These are phyloP conservation scores for Scomber colias DNA, from an alignment of 2,113 vertebrate genomes.

Conservation along the genomic window DNA sequence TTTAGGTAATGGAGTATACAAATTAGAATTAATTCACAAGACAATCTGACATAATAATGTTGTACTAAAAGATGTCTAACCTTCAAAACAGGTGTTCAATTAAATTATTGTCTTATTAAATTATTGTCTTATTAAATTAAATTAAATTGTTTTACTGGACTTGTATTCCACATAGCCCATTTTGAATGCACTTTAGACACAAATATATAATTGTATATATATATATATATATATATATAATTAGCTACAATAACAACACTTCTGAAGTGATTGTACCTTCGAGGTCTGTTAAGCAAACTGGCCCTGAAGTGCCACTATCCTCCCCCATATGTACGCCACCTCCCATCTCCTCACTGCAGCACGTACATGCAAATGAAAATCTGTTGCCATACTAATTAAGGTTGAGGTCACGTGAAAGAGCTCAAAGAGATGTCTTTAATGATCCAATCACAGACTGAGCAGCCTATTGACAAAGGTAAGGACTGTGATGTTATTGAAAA, in stretches of 20 bases:
- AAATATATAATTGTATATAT: background rate
- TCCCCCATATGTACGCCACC: slow-evolving; percentile 49
- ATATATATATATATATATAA: slow-evolving; percentile 16
- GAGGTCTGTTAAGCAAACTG: slow-evolving; percentile 67
- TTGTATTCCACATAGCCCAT: background rate
- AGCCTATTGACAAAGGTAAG: slow-evolving; percentile 33
- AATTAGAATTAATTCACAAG: background rate
- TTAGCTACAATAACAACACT: slow-evolving; percentile 62
- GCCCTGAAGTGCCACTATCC: slow-evolving; percentile 65
- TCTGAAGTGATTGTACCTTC: slow-evolving; percentile 59
- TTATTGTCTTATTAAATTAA: too few species aligned
- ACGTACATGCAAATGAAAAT: slow-evolving; percentile 83
- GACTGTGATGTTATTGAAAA: slow-evolving; percentile 33
- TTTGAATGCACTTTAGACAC: slow-evolving; percentile 29
- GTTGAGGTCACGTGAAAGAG: slow-evolving; percentile 71
- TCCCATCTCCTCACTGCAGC: slow-evolving; percentile 62
- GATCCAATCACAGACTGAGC: slow-evolving; percentile 41
- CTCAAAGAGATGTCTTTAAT: slow-evolving; percentile 40
- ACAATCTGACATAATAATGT: background rate
- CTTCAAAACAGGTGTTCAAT: too few species aligned
- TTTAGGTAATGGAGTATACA: too few species aligned
- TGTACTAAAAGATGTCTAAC: too few species aligned
- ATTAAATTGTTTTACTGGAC: background rate
- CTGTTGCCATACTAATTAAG: slow-evolving; percentile 80
- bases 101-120: background rate